Evolutionary conservation across 2,113 vertebrate species (phyloP).

Genomic region (Psittacus erithacus): DNA sequence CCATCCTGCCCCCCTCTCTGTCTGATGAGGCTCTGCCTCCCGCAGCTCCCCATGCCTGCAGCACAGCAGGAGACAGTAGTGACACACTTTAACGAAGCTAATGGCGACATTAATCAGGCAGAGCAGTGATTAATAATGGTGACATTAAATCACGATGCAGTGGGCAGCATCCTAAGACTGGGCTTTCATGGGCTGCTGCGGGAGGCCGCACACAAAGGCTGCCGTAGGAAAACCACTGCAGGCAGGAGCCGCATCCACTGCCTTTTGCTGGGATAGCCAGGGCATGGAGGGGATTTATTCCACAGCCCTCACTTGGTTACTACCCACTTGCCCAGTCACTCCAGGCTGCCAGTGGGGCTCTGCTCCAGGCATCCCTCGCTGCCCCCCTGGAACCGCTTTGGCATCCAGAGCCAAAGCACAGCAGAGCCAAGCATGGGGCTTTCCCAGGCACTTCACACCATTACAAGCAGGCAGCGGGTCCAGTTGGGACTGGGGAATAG

Average conservation of each 20-base stretch:
- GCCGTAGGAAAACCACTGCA: neutral
- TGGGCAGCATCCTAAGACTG: neutral
- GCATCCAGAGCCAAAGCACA: neutral
- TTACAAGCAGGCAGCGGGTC: neutral
- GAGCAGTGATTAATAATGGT: neutral
- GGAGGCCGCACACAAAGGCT: neutral
- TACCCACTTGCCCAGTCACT: neutral
- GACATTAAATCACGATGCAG: neutral
- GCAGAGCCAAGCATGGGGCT: accelerated
- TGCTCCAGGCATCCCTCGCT: neutral
- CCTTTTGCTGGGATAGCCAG: neutral
- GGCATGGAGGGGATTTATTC: accelerated
- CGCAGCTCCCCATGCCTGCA: neutral
- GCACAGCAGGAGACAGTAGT: neutral
- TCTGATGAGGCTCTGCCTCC: neutral
- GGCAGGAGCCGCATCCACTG: neutral
- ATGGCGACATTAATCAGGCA: neutral
- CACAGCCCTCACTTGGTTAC: accelerated
- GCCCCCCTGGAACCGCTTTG: neutral
- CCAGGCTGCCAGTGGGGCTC: neutral
- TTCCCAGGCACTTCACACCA: neutral
- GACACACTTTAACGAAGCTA: neutral
- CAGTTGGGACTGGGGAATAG: neutral
- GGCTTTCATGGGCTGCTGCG: neutral
- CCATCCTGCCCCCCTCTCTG: neutral